phyloP scores from a whole-genome alignment of 2,888 invertebrate genomes.

The Phaonia tiefii region DNA sequence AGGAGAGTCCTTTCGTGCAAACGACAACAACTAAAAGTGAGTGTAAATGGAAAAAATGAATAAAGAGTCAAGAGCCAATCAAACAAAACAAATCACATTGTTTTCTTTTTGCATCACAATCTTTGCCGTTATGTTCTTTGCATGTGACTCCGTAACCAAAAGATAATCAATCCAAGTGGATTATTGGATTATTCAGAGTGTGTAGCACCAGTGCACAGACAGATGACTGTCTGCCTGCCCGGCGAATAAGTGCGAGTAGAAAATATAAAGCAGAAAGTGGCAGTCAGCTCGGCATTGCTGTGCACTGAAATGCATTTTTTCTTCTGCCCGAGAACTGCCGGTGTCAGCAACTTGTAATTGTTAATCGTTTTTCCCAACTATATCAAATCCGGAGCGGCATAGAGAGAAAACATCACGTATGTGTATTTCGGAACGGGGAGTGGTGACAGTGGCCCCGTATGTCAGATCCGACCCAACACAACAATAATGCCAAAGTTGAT shows the following conservation, averaged over 20 bases:
- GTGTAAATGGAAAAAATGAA: not conserved
- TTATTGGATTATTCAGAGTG: too few relatives aligned
- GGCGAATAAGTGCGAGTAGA: not conserved
- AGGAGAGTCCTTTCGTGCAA: conserved; percentile 19
- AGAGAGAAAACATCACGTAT: too few relatives aligned
- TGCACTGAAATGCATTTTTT: conserved; percentile 8
- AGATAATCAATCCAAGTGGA: conserved; percentile 31
- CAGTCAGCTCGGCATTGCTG: not conserved
- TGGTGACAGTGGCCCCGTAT: too few relatives aligned
- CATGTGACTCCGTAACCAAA: not conserved
- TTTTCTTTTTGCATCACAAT: not conserved
- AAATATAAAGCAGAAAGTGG: conserved; percentile 11
- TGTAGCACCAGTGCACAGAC: not conserved
- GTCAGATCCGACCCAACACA: too few relatives aligned
- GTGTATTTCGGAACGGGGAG: too few relatives aligned
- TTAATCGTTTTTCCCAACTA: not conserved
- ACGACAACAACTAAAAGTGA: conserved; percentile 12
- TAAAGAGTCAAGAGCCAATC: conserved; percentile 3
- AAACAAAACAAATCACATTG: not conserved
- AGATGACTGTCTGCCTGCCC: not conserved
- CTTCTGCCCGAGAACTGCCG: conserved; percentile 10
- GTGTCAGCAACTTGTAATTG: conserved; percentile 45
- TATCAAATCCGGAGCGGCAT: conserved; percentile 1
- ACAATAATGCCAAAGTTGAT: too few relatives aligned
- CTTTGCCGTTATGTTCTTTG: conserved; percentile 1